Evolutionary conservation across 1,140 invertebrate species (phyloP), one percentile per base, ranked within the genome.

Genomic region (Nebria ingens): DNA sequence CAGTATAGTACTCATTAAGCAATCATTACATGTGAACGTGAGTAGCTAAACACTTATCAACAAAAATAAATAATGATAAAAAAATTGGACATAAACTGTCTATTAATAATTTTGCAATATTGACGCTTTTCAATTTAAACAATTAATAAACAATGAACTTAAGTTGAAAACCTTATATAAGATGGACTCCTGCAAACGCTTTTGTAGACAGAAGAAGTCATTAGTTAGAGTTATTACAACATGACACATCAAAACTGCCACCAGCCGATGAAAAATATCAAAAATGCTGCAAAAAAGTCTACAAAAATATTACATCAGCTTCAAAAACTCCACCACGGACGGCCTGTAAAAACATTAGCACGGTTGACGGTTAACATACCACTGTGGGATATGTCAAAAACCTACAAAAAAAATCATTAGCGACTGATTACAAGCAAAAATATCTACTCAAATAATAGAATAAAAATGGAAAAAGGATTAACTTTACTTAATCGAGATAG

Each of bases 1-100:
- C 74, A 78, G 75, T 78, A 75, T 77, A 75, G 77, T 73, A 78
- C 74, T 72, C 73, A 78, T 68, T 64, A 75, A 73, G 64, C 75
- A 78, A 79, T 79, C 78, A 80, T 78, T 79, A 80, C 78, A 80
- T 79, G 78, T 80, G 77, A 78, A 76, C 75, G 77, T 80, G 78
- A 79, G 77, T 79, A 78, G 73, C 74, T 73, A 71, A 67, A 70
- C 65, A 69, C 65, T 68, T 65, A 70, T 64, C 65, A 70, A 61
- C 62, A 62, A 64, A 63, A 67, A 64, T 49, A 58, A 65, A 66
- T 64, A 45, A 45, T 45, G 20, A 51, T 59, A 55, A 21, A 54
- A 49, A 51, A 58, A 62, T 58, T 19, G 50, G 23, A 25, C 23
- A 52, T 52, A 52, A 52, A 52, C n/a, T 52, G 51, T 25, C 21